These are phyloP conservation scores for Chymomyza procnemis DNA, from an alignment of 2,888 invertebrate genomes.

Conservation along the genomic window DNA sequence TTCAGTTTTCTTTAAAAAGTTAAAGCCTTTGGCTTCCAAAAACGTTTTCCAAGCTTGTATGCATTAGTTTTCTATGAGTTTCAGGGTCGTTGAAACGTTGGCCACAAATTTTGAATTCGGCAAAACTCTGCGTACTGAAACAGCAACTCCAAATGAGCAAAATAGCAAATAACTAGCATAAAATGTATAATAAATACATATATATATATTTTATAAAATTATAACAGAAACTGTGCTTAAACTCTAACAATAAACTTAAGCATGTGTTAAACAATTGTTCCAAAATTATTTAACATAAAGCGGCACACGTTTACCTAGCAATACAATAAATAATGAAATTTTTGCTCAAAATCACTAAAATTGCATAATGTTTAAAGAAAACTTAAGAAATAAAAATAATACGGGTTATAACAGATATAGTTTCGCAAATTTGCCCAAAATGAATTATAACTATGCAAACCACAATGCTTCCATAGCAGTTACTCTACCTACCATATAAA, in stretches of 20 bases:
- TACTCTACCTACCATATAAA: background rate
- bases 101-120: slow-evolving; percentile 18
- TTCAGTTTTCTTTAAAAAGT: background rate
- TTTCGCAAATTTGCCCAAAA: slow-evolving; percentile 6
- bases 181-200: slow-evolving; percentile 13
- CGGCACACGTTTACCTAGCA: slow-evolving; percentile 32
- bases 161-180: slow-evolving; percentile 3
- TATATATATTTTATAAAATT: slow-evolving; percentile 47
- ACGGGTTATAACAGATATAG: background rate
- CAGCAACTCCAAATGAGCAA: slow-evolving; percentile 8
- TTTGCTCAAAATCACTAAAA: slow-evolving; percentile 36
- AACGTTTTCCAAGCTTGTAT: slow-evolving; percentile 20
- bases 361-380: slow-evolving; percentile 9
- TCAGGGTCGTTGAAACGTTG: background rate
- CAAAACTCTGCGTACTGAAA: slow-evolving; percentile 31
- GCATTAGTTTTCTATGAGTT: slow-evolving; percentile 16
- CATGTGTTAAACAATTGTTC: slow-evolving; percentile 28
- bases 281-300: slow-evolving; percentile 3
- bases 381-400: background rate
- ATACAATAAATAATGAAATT: slow-evolving; percentile 24
- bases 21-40: background rate
- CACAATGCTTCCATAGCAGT: slow-evolving; percentile 46
- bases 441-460: slow-evolving; percentile 13
- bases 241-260: slow-evolving; percentile 14
- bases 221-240: slow-evolving; percentile 11